These are phyloP conservation scores for Saguinus oedipus DNA, from an alignment of 2,797 vertebrate species.

Conservation along the genomic window DNA sequence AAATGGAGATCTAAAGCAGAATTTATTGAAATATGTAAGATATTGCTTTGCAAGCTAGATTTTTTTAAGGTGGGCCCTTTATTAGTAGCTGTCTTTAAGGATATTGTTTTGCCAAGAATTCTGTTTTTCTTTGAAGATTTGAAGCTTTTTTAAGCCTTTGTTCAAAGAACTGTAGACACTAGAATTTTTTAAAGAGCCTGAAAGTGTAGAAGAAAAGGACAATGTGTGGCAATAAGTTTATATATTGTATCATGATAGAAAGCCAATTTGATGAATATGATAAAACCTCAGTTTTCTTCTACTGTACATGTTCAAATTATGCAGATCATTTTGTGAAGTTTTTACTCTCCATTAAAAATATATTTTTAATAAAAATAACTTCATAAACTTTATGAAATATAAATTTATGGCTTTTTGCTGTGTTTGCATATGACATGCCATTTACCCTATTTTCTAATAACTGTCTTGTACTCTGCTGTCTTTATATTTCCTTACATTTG, in stretches of 20 bases:
- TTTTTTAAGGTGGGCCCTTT: not conserved
- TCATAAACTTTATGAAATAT: not conserved
- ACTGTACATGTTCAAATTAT: not conserved
- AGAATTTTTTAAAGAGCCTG: not conserved
- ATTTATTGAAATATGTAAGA: not conserved
- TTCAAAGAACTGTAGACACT: not conserved
- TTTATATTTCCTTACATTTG: not conserved
- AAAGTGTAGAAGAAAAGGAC: not conserved
- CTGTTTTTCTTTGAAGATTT: slow-evolving; percentile 25
- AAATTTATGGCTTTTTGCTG: not conserved
- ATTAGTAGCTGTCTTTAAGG: not conserved
- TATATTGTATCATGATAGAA: not conserved
- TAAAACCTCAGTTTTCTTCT: not conserved
- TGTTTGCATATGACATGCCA: not conserved
- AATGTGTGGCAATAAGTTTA: not conserved
- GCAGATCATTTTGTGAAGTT: not conserved
- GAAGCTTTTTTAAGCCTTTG: slow-evolving; percentile 26
- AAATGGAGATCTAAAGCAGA: not conserved
- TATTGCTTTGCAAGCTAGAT: not conserved
- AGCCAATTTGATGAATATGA: not conserved
- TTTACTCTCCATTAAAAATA: not conserved
- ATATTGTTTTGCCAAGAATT: not conserved
- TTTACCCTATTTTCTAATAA: not conserved
- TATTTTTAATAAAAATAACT: slow-evolving; percentile 1
- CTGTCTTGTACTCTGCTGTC: not conserved